phyloP scores from a whole-genome alignment of 2,888 invertebrate species.

The Drosophila neotestacea region DNA sequence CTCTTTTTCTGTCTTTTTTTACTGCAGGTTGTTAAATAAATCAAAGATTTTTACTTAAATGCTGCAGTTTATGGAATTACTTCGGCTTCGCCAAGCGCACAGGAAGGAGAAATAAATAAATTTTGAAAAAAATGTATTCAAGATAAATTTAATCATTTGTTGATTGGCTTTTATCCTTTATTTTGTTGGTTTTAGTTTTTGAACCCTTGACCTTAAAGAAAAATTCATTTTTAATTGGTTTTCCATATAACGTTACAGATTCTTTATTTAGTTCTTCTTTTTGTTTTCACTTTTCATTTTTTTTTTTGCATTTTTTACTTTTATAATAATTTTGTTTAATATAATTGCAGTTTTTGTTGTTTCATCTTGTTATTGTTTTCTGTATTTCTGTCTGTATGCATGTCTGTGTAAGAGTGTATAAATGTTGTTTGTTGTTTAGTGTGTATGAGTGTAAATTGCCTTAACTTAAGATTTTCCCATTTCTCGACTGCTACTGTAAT shows the following conservation, averaged over 20 bases:
- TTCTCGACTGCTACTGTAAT: slow-evolving; percentile 26
- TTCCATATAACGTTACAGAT: slow-evolving; percentile 85
- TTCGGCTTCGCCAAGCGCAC: background rate
- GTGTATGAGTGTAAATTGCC: slow-evolving; percentile 50
- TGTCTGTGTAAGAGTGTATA: slow-evolving; percentile 33
- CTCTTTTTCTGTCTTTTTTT: slow-evolving; percentile 11
- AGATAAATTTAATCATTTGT: slow-evolving; percentile 13
- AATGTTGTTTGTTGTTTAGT: slow-evolving; percentile 13
- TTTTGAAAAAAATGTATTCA: slow-evolving; percentile 9
- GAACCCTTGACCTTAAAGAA: slow-evolving; percentile 11
- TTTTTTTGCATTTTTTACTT: slow-evolving; percentile 64
- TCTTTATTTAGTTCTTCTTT: slow-evolving; percentile 77
- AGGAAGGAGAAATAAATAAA: slow-evolving; percentile 18
- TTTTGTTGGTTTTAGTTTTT: background rate
- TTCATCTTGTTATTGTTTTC: slow-evolving; percentile 33
- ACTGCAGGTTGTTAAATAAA: slow-evolving; percentile 50
- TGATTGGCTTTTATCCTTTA: background rate
- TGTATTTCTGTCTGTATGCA: slow-evolving; percentile 56
- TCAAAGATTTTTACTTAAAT: slow-evolving; percentile 25
- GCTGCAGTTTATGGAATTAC: slow-evolving; percentile 30
- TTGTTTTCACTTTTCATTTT: slow-evolving; percentile 59
- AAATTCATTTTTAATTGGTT: slow-evolving; percentile 56
- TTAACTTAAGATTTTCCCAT: slow-evolving; percentile 66
- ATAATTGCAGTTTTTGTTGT: slow-evolving; percentile 72
- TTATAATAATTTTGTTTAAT: slow-evolving; percentile 74